These are phyloP conservation scores for Ispidina lecontei DNA, from an alignment of 2,797 vertebrate species.

Conservation along the genomic window DNA sequence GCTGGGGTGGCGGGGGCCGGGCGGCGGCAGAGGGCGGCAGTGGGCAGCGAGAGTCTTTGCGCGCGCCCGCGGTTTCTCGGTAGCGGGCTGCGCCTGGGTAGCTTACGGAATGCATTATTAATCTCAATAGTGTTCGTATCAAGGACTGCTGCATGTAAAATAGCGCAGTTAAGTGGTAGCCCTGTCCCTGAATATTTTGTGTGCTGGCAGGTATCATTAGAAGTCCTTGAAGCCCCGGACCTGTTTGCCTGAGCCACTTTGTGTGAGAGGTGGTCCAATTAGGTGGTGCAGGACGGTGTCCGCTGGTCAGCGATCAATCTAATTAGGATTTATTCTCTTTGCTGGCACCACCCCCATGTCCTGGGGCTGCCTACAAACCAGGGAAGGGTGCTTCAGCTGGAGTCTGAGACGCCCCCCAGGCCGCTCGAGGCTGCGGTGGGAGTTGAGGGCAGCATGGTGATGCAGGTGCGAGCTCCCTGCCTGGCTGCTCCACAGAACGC, in stretches of 20 bases:
- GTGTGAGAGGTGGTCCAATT: not conserved
- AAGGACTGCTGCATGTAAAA: not conserved
- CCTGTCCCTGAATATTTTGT: not conserved
- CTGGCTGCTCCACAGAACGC: not conserved
- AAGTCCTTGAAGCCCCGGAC: not conserved
- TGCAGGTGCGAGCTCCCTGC: not conserved
- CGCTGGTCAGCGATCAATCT: not conserved
- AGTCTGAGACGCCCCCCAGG: accelerated
- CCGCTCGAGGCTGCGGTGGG: too few species aligned
- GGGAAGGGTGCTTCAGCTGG: too few species aligned
- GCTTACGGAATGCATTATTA: not conserved
- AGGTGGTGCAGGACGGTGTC: accelerated
- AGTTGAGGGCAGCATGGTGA: not conserved
- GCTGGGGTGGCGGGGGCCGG: not conserved
- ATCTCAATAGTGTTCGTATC: not conserved
- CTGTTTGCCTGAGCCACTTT: not conserved
- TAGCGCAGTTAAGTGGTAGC: not conserved
- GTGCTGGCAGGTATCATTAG: not conserved
- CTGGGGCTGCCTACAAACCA: not conserved
- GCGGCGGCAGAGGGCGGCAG: not conserved
- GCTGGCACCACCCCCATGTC: not conserved
- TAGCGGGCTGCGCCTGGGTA: not conserved
- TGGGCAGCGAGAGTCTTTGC: not conserved
- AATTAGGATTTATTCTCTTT: not conserved
- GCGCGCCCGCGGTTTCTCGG: accelerated